Conservation (phyloP, 2,113 vertebrate species). For the Catharus minimus region DNA sequence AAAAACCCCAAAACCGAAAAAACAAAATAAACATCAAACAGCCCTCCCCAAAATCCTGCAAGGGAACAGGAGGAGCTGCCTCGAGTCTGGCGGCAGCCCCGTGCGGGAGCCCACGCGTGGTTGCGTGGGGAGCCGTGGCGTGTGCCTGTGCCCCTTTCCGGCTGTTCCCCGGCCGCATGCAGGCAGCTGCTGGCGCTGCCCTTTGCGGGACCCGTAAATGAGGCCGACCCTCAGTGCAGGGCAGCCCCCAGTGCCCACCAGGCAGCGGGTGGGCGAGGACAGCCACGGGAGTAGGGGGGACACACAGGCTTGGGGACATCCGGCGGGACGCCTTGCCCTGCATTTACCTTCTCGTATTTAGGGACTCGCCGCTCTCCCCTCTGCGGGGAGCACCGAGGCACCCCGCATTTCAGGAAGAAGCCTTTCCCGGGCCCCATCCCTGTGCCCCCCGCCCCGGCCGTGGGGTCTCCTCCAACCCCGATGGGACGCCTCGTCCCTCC, state of each 20-base stretch:
- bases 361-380: no score
- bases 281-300: background rate
- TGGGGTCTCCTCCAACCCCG: background rate
- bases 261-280: background rate
- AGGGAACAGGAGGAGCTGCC: background rate
- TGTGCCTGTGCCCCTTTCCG: background rate
- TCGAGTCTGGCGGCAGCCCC: background rate
- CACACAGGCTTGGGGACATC: background rate
- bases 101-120: background rate
- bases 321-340: background rate
- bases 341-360: background rate
- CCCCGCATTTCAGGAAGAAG: background rate
- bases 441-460: no score
- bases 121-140: background rate
- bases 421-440: background rate
- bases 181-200: background rate
- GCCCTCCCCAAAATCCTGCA: background rate
- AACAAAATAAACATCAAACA: background rate
- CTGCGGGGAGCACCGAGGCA: no score
- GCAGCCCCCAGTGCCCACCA: fast-evolving
- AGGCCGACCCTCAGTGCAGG: fast-evolving
- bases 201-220: background rate
- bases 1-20: background rate
- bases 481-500: background rate
- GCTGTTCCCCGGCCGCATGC: fast-evolving